These are phyloP conservation scores for Busseola fusca DNA, from an alignment of 2,888 invertebrate species.

Conservation along the genomic window DNA sequence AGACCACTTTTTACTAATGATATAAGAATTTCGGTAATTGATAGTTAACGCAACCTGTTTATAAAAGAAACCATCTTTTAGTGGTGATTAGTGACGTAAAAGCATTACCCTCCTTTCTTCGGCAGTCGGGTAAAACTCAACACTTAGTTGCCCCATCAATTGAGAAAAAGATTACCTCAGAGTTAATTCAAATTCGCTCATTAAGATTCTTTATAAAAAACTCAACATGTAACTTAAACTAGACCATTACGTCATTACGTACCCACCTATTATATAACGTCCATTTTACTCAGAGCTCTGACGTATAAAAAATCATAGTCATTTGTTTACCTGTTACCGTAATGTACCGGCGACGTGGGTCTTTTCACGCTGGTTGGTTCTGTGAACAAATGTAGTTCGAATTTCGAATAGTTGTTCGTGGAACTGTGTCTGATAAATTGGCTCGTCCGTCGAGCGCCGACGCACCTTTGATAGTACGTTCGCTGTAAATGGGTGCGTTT, in stretches of 20 bases:
- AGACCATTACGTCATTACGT: conserved; percentile 60
- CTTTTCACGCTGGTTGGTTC: conserved; percentile 52
- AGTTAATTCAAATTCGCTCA: conserved; percentile 51
- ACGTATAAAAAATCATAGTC: conserved; percentile 40
- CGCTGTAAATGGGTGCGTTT: conserved; percentile 53
- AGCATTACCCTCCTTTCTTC: too few species aligned
- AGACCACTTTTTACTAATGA: background rate
- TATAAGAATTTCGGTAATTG: background rate
- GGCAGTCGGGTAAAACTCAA: too few species aligned
- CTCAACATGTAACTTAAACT: conserved; percentile 54
- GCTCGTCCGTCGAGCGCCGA: conserved; percentile 63
- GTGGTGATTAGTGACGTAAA: conserved; percentile 20
- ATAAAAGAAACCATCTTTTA: conserved; percentile 15
- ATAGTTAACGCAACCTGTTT: conserved; percentile 9
- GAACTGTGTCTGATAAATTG: conserved; percentile 74
- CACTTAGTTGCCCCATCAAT: conserved; percentile 29
- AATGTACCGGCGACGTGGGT: conserved; percentile 49
- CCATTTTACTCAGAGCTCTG: conserved; percentile 46
- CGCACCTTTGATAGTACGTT: conserved; percentile 59
- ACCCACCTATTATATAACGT: conserved; percentile 53
- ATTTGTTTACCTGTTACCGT: conserved; percentile 50
- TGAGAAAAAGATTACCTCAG: conserved; percentile 29
- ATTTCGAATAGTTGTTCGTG: conserved; percentile 74
- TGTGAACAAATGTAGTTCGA: conserved; percentile 70
- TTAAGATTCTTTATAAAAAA: conserved; percentile 54